Evolutionary conservation across 2,888 invertebrate species (phyloP).

Genomic region (Zhuqinia jingwanae): DNA sequence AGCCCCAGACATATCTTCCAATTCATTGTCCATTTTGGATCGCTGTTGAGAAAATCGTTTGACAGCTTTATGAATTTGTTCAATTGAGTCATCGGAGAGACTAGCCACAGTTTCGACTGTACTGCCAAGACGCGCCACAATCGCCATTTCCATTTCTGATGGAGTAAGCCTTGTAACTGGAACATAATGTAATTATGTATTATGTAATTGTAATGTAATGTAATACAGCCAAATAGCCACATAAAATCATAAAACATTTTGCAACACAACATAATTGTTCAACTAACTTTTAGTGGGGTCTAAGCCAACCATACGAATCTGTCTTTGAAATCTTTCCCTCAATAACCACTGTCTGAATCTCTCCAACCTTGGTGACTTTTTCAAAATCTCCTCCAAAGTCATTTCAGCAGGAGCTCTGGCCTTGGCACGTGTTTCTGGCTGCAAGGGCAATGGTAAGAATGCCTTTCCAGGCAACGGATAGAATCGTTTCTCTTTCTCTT

Average conservation of each 20-base stretch:
- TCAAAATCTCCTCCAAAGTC: conserved; percentile 70
- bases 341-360: conserved; percentile 73
- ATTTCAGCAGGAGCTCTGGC: conserved; percentile 67
- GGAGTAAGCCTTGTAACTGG: conserved; percentile 33
- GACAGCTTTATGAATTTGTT: conserved; percentile 25
- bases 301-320: conserved; percentile 55
- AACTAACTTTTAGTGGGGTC: conserved; percentile 50
- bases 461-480: conserved; percentile 77
- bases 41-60: conserved; percentile 17
- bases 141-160: conserved; percentile 54
- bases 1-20: neutral
- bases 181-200: too few relatives aligned
- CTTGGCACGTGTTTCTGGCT: conserved; percentile 23
- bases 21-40: conserved; percentile 3
- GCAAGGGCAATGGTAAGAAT: conserved; percentile 72
- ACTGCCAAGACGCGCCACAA: conserved; percentile 61
- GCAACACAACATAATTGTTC: neutral
- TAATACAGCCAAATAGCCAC: too few relatives aligned
- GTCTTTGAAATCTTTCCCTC: conserved; percentile 61
- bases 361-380: conserved; percentile 68
- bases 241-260: too few relatives aligned
- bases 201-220: too few relatives aligned
- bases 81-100: conserved; percentile 51
- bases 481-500: conserved; percentile 63
- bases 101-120: conserved; percentile 60